These are phyloP conservation scores for Clanis bilineata DNA, from an alignment of 2,888 invertebrate genomes.

Conservation along the genomic window DNA sequence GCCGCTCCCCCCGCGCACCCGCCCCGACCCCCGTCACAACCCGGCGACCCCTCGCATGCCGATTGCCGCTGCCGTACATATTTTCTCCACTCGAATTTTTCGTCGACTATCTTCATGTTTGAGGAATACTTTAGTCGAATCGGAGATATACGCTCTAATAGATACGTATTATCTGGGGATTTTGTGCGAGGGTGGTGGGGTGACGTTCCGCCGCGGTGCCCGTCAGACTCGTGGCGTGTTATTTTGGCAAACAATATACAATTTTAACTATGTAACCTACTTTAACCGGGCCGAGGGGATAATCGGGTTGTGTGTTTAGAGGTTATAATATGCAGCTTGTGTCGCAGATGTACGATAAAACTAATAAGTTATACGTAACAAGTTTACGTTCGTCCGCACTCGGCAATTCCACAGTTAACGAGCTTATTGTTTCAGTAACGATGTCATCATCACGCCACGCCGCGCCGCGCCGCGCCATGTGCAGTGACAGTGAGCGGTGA, in stretches of 20 bases:
- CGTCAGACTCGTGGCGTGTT: slow-evolving; percentile 54
- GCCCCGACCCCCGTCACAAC: slow-evolving; percentile 43
- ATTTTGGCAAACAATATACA: slow-evolving; percentile 57
- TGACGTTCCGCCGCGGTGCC: slow-evolving; percentile 40
- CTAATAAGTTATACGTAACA: slow-evolving; percentile 11
- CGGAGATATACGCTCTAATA: slow-evolving; percentile 79
- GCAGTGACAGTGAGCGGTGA: background rate
- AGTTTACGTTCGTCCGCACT: slow-evolving; percentile 5
- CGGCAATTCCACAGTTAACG: background rate
- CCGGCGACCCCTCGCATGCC: slow-evolving; percentile 66
- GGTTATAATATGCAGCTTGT: slow-evolving; percentile 26
- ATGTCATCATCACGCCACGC: slow-evolving; percentile 9
- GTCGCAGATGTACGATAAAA: slow-evolving; percentile 25
- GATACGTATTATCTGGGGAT: slow-evolving; percentile 77
- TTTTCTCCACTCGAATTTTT: slow-evolving; percentile 81
- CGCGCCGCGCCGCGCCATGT: background rate
- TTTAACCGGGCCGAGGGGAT: slow-evolving; percentile 20
- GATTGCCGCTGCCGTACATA: slow-evolving; percentile 73
- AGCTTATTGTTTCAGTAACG: slow-evolving; percentile 10
- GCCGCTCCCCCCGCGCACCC: slow-evolving; percentile 47
- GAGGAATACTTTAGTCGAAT: slow-evolving; percentile 79
- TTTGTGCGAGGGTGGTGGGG: slow-evolving; percentile 58
- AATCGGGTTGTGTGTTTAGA: slow-evolving; percentile 13
- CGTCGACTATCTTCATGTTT: slow-evolving; percentile 80
- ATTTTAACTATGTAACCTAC: slow-evolving; percentile 38